phyloP scores from a whole-genome alignment of 2,797 vertebrate genomes.

The Cottoperca gobio region DNA sequence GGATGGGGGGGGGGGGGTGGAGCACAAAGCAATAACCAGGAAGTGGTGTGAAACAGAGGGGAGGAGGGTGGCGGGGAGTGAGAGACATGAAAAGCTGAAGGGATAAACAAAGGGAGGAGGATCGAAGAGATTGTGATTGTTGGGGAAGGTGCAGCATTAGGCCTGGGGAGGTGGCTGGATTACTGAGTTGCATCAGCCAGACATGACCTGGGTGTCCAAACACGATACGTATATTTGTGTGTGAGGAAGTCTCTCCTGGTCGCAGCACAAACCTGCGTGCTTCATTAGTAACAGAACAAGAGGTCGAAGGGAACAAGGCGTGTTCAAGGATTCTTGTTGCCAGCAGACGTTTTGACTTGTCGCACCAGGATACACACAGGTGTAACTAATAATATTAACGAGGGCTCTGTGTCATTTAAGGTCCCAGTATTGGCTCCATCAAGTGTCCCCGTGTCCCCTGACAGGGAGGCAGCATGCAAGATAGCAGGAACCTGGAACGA shows the following conservation, averaged over 20 bases:
- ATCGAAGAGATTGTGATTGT: constrained; percentile 26
- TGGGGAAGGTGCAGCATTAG: constrained; percentile 11
- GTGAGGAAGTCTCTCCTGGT: neutral
- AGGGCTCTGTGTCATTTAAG: no score
- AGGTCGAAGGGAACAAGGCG: constrained; percentile 15
- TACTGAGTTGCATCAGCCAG: constrained; percentile 16
- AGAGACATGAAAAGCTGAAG: constrained; percentile 24
- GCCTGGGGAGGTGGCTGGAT: constrained; percentile 13
- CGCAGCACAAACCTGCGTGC: neutral
- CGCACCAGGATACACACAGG: no score
- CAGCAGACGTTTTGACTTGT: no score
- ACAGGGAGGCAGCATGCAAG: neutral
- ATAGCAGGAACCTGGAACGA: no score
- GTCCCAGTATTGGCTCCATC: no score
- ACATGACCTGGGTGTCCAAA: constrained; percentile 20
- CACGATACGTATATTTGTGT: neutral
- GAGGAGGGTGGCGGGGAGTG: neutral
- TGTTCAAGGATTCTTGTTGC: constrained; percentile 20
- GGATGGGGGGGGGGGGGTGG: neutral
- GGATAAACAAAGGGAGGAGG: constrained; percentile 40
- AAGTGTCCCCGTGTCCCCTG: neutral
- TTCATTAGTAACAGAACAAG: constrained; percentile 22
- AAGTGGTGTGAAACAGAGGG: constrained; percentile 13
- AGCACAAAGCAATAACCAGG: constrained; percentile 54
- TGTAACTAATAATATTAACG: no score